A percentile compares a stretch with the other conserved stretches of the same genome.
phyloP scores from a whole-genome alignment of 2,888 invertebrate genomes.

The Xestia xanthographa region DNA sequence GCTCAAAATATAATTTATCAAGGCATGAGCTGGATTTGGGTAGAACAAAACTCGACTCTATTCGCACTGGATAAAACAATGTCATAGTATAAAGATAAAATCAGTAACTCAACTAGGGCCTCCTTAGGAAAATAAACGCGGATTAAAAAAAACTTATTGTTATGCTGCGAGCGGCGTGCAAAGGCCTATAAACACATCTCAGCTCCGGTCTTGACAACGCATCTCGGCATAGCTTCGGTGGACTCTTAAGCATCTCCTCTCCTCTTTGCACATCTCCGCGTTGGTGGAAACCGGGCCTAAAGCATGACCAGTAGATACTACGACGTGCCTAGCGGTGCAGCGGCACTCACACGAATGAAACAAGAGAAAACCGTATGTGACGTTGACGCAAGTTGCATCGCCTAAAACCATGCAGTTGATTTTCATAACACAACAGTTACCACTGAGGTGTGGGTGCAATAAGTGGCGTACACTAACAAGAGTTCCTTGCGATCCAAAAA shows the following conservation, averaged over 20 bases:
- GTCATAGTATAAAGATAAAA: neutral
- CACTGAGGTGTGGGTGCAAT: too few relatives aligned
- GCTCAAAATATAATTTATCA: constrained; percentile 11
- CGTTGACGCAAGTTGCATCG: neutral
- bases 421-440: neutral
- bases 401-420: too few relatives aligned
- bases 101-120: too few relatives aligned
- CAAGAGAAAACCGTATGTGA: neutral
- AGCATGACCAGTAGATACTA: neutral
- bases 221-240: too few relatives aligned
- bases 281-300: neutral
- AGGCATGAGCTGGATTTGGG: neutral
- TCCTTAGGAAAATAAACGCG: too few relatives aligned
- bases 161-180: too few relatives aligned
- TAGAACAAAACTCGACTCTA: neutral
- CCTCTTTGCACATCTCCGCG: neutral
- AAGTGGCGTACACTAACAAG: too few relatives aligned
- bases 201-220: too few relatives aligned
- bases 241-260: too few relatives aligned
- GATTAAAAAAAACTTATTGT: too few relatives aligned
- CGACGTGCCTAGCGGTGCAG: neutral
- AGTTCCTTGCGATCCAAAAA: too few relatives aligned
- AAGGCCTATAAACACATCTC: too few relatives aligned
- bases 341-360: neutral
- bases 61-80: neutral